Evolutionary conservation across 2,113 vertebrate species (phyloP), one percentile per base, ranked within the genome.

Genomic region (Numida meleagris): DNA sequence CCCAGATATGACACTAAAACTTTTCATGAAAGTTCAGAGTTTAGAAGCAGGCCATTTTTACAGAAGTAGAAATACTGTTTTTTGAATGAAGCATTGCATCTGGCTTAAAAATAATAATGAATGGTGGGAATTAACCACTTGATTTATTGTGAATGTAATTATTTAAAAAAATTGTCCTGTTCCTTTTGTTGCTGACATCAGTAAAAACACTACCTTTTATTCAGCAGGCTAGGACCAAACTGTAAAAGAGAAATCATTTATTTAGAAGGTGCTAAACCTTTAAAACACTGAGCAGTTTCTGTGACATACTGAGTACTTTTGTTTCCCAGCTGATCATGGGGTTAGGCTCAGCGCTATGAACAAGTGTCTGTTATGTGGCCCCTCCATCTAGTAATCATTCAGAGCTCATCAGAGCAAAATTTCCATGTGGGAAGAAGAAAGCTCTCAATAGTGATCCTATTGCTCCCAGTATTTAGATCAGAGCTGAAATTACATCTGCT

Each of bases 161-260:
- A 19, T 29, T 40, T 70, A 66, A 80, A 78, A 85, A 89, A 82
- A 29, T 19, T 57, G 66, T 86, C 72, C 42, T 77, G 40, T 85
- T 91, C 40, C 78, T 89, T 89, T 31, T 70, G 67, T 43, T 87
- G 68, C 82, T 96, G 88, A 94, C 86, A 86, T 86, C 51, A 57
- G 34, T 71, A 55, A 80, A 95, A 94, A 77, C 31, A 58, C 45
- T 77, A 46, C 58, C 50, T 93, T 88, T 90, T 29, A 50, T 78
- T 88, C 80, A 63, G 75, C 42, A 86, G 68, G 77, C 42, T 72
- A 57, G 20, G 38, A 43, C 55, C 74, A 68, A 93, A 80, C 65
- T 42, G 46, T 63, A 85, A 95, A 71, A 71, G 59, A 80, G 45
- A 90, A 83, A 80, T 58, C 24, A 86, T 87, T 82, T 92, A 89